Evolutionary conservation across 2,113 vertebrate genomes (phyloP), one percentile per base, ranked within the genome.

Genomic region (Thymallus thymallus): DNA sequence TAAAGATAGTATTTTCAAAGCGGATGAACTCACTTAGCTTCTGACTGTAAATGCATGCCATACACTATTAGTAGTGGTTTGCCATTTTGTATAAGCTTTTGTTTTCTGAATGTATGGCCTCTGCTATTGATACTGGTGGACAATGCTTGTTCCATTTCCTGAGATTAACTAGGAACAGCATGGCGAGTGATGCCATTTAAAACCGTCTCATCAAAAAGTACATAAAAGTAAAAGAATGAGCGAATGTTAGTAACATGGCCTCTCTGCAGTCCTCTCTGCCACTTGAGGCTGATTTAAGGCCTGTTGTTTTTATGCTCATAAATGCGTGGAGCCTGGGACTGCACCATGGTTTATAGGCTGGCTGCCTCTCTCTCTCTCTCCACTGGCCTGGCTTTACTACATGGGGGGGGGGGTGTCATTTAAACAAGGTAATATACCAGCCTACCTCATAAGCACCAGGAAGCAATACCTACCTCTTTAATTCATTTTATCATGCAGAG

Each of bases 351-450:
- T 92, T 93, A 92, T 90, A 41, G 9, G 35, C 7, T 78, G 84
- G 81, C 75, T 81, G 58, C 51, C 74, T 6, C n/a, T 9, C 62
- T 18, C 23, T 51, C 48, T 51, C 51, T 41, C 35, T 41, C 84
- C 35, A 69, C 82, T 84, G 80, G 86, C 79, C 76, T 58, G 77
- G 79, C 78, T 91, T 93, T 89, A 91, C 86, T 87, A 79, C n/a
- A n/a, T n/a, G n/a, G n/a, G 89, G 85, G 80, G 85, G 83, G 30
- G 46, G 78, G 76, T 89, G 90, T 90, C 91, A 90, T 86, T 90
- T 92, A 93, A 91, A 92, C 83, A 90, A 74, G 60, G 78, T 89
- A 91, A 92, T 92, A 89, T 91, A 90, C 81, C 81, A 84, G 76
- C 80, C 80, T 84, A 71, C 46, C 84, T 83, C 83, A 84, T 90